Percentiles rank a stretch among this genome's conserved stretches.
phyloP scores from a whole-genome alignment of 2,888 invertebrate species.

The Eustalomyia histrio region DNA sequence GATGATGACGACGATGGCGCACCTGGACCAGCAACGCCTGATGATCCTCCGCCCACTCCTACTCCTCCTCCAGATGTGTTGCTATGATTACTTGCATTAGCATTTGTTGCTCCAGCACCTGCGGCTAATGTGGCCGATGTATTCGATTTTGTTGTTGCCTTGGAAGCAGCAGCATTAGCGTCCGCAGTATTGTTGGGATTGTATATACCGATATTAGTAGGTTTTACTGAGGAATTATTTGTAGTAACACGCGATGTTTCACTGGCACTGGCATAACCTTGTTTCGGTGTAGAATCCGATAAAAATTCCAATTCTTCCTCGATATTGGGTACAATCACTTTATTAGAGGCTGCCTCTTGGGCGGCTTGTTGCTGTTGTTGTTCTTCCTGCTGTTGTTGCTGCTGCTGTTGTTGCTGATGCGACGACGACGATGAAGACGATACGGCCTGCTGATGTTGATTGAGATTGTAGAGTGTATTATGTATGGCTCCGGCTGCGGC shows the following conservation, averaged over 20 bases:
- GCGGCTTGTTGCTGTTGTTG: constrained; percentile 69
- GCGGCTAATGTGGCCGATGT: constrained; percentile 66
- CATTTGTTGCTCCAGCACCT: constrained; percentile 18
- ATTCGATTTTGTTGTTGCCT: constrained; percentile 54
- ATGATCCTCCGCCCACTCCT: background rate
- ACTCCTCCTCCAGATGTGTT: constrained; percentile 66
- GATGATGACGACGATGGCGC: constrained; percentile 50
- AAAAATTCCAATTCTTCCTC: constrained; percentile 92
- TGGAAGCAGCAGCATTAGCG: constrained; percentile 30
- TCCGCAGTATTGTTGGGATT: constrained; percentile 71
- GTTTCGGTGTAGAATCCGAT: constrained; percentile 79
- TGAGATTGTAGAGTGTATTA: constrained; percentile 69
- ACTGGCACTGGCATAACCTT: constrained; percentile 75
- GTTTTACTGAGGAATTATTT: constrained; percentile 71
- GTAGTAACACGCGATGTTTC: constrained; percentile 62
- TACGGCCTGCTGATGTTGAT: constrained; percentile 69
- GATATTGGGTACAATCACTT: constrained; percentile 93
- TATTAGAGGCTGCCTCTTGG: constrained; percentile 82
- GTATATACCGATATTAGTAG: constrained; percentile 76
- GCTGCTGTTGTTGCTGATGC: constrained; percentile 71
- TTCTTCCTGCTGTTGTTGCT: constrained; percentile 72
- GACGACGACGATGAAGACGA: constrained; percentile 69
- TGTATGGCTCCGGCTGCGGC: constrained; percentile 69
- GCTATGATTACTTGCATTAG: constrained; percentile 64
- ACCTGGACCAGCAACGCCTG: constrained; percentile 3